phyloP scores from a whole-genome alignment of 2,888 invertebrate genomes.

The Strigamia crassipes region DNA sequence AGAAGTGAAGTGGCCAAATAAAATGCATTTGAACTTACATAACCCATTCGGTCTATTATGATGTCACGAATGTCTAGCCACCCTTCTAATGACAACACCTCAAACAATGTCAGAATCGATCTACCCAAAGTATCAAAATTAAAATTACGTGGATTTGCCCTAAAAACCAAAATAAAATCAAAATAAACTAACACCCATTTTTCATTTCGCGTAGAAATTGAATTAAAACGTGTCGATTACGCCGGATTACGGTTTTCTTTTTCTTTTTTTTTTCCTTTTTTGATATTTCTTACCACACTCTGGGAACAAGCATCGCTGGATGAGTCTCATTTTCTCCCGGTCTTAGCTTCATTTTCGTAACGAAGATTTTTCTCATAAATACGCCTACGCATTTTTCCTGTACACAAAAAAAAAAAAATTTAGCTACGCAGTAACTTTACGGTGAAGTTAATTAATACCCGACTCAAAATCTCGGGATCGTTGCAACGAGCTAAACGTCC shows the following conservation, averaged over 20 bases:
- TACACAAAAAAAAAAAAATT: too few relatives aligned
- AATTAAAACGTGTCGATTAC: conserved; percentile 8
- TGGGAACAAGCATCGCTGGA: conserved; percentile 92
- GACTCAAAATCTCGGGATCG: conserved; percentile 78
- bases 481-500: conserved; percentile 95
- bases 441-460: conserved; percentile 50
- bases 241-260: background rate
- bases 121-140: conserved; percentile 62
- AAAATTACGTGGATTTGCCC: conserved; percentile 62
- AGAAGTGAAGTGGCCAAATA: background rate
- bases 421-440: background rate
- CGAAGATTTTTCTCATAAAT: conserved; percentile 92
- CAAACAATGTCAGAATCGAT: conserved; percentile 62
- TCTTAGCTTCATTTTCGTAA: conserved; percentile 94
- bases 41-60: conserved; percentile 61
- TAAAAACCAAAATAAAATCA: conserved; percentile 52
- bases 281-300: conserved; percentile 80
- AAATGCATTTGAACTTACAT: conserved; percentile 57
- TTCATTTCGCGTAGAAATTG: background rate
- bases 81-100: conserved; percentile 61
- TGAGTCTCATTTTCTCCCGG: conserved; percentile 82
- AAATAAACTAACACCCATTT: background rate
- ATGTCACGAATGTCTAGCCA: conserved; percentile 63
- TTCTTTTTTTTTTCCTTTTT: too few relatives aligned
- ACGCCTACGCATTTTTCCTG: conserved; percentile 92